Conservation (phyloP, 2,888 invertebrate genomes). For the Pollenia labialis region DNA sequence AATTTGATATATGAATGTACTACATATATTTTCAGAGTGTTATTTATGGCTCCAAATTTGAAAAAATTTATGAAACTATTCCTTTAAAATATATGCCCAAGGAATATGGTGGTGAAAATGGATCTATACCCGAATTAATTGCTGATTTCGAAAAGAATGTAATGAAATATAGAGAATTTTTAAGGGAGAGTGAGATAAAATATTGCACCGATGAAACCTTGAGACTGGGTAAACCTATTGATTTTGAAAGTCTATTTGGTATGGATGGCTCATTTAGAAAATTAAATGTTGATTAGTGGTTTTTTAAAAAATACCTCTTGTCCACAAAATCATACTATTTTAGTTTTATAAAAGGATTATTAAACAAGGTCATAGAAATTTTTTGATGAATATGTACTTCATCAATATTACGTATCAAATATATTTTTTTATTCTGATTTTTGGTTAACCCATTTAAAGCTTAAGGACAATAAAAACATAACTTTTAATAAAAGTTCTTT, state of each 20-base stretch:
- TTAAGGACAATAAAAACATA: too few relatives aligned
- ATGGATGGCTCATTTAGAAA: conserved; percentile 80
- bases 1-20: too few relatives aligned
- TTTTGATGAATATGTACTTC: too few relatives aligned
- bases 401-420: too few relatives aligned
- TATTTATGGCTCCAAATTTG: conserved; percentile 85
- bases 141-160: conserved; percentile 75
- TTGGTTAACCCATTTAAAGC: too few relatives aligned
- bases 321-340: too few relatives aligned
- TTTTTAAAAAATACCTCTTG: background rate
- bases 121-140: conserved; percentile 82
- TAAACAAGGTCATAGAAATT: too few relatives aligned
- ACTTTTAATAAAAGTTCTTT: too few relatives aligned
- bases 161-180: conserved; percentile 75
- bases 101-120: conserved; percentile 88
- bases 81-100: conserved; percentile 86
- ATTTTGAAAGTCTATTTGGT: conserved; percentile 78
- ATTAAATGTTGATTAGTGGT: conserved; percentile 78
- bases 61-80: conserved; percentile 86
- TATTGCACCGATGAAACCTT: conserved; percentile 78
- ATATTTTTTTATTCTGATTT: too few relatives aligned
- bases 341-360: too few relatives aligned
- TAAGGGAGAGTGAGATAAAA: conserved; percentile 76
- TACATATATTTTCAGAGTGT: conserved; percentile 83
- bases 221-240: conserved; percentile 75